These are phyloP conservation scores for Osedax fenrisi DNA, from an alignment of 2,888 invertebrate species.

Conservation along the genomic window DNA sequence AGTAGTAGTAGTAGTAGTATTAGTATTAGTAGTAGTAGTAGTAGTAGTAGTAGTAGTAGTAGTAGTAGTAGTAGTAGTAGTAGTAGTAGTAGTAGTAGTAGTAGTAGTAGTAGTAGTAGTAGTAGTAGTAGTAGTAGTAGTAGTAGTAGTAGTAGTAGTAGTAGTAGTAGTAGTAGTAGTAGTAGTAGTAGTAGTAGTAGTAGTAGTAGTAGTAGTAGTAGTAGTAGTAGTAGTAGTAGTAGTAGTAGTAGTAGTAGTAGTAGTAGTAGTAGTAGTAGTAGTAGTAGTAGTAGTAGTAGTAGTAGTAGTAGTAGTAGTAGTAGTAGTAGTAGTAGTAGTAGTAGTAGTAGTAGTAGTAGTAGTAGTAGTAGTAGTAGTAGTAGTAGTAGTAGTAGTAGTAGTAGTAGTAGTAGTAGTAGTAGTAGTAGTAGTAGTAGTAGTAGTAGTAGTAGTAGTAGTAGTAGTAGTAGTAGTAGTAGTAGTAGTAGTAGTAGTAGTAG, in stretches of 20 bases:
- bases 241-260: conserved; percentile 1
- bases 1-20: no score
- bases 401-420: conserved; percentile 6
- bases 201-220: no score
- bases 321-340: conserved; percentile 9
- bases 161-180: no score
- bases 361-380: conserved; percentile 12
- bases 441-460: conserved; percentile 14
- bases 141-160: no score
- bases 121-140: no score
- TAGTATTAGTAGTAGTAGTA: no score
- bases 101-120: no score
- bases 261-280: conserved; percentile 8
- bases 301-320: conserved; percentile 12
- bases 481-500: conserved; percentile 29
- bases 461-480: conserved; percentile 28
- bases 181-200: no score
- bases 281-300: conserved; percentile 3
- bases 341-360: conserved; percentile 9
- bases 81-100: no score
- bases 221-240: neutral
- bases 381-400: conserved; percentile 9
- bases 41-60: no score
- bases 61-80: no score
- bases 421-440: conserved; percentile 7